A percentile compares a stretch with the other conserved stretches of the same genome.
Conservation (phyloP, 1,140 invertebrate genomes). For the Popillia japonica region DNA sequence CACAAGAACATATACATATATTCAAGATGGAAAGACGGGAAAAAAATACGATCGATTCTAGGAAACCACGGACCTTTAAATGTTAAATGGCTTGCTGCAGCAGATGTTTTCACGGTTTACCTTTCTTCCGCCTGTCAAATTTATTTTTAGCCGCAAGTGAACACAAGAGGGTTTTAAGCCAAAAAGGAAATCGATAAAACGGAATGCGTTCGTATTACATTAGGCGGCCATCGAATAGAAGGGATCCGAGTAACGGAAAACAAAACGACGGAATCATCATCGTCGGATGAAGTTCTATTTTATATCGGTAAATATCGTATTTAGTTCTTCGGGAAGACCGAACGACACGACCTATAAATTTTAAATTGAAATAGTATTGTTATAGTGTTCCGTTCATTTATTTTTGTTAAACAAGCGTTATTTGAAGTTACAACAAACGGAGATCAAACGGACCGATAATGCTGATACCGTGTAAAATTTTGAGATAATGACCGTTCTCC, state of each 20-base stretch:
- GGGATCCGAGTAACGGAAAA: neutral
- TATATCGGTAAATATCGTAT: too few relatives aligned
- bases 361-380: too few relatives aligned
- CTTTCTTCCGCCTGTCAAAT: conserved; percentile 1
- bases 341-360: too few relatives aligned
- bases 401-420: too few relatives aligned
- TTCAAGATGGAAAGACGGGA: neutral
- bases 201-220: neutral
- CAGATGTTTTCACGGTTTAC: conserved; percentile 10
- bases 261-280: neutral
- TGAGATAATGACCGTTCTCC: too few relatives aligned
- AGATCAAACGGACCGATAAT: too few relatives aligned
- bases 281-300: too few relatives aligned
- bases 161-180: neutral
- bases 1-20: neutral
- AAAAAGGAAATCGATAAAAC: neutral
- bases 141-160: neutral
- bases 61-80: conserved; percentile 13
- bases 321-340: too few relatives aligned
- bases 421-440: too few relatives aligned
- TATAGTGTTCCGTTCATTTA: too few relatives aligned
- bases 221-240: neutral
- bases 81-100: conserved; percentile 4
- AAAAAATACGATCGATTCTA: conserved; percentile 10
- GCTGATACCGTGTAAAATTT: too few relatives aligned